These are phyloP conservation scores for Cynopterus brachyotis DNA, from an alignment of 2,113 vertebrate genomes.

Conservation along the genomic window DNA sequence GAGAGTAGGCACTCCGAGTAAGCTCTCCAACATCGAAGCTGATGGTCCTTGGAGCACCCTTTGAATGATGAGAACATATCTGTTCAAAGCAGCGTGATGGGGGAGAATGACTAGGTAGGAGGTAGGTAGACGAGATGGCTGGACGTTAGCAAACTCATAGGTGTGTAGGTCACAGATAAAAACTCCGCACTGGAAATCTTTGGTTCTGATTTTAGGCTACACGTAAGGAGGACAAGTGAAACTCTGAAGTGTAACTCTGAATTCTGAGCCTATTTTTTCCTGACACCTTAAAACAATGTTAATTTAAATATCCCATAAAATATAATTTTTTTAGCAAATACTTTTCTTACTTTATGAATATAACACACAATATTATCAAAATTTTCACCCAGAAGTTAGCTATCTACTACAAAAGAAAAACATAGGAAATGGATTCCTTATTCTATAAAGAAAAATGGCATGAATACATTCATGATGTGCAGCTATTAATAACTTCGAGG, in stretches of 20 bases:
- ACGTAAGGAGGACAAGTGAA: not conserved
- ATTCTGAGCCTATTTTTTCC: not conserved
- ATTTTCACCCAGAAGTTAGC: conserved; percentile 8
- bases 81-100: not conserved
- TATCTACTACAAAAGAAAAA: conserved; percentile 34
- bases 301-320: not conserved
- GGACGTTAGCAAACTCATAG: not conserved
- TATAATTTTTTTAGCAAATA: not conserved
- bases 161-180: not conserved
- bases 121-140: not conserved
- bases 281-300: not conserved
- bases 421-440: conserved; percentile 12
- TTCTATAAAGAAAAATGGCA: conserved; percentile 48
- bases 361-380: not conserved
- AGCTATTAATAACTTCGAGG: conserved; percentile 59
- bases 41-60: not conserved
- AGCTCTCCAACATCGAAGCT: not conserved
- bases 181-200: not conserved
- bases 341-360: conserved; percentile 24
- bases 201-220: not conserved
- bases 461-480: conserved; percentile 52
- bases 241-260: not conserved
- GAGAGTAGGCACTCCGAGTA: not conserved
- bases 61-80: not conserved
- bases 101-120: not conserved